Evolutionary conservation across 2,797 vertebrate species (phyloP).

Genomic region (Xiphophorus birchmanni): DNA sequence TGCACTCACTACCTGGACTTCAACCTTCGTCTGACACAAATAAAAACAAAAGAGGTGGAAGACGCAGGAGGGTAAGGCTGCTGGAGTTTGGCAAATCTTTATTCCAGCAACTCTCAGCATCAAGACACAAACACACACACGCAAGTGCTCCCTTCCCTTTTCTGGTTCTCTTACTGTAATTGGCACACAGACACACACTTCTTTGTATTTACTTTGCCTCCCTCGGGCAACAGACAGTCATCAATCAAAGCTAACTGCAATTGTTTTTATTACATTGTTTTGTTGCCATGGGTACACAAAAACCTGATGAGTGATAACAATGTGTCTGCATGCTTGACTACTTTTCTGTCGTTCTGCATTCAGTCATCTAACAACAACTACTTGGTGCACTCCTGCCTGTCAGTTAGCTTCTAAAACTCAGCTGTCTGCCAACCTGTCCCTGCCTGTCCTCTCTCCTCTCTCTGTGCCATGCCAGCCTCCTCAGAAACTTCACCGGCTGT

Average conservation of each 20-base stretch:
- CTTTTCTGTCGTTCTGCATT: slow-evolving; percentile 20
- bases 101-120: slow-evolving; percentile 19
- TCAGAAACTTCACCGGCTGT: slow-evolving; percentile 27
- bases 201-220: slow-evolving; percentile 17
- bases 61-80: slow-evolving; percentile 50
- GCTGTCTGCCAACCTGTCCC: slow-evolving; percentile 51
- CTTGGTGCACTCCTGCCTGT: slow-evolving; percentile 33
- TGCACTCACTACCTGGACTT: slow-evolving; percentile 23
- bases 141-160: slow-evolving; percentile 21
- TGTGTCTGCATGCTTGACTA: slow-evolving; percentile 39
- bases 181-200: slow-evolving; percentile 13
- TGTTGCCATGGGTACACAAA: slow-evolving; percentile 60
- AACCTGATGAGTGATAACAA: slow-evolving; percentile 35
- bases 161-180: slow-evolving; percentile 24
- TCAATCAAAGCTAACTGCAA: slow-evolving; percentile 25
- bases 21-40: slow-evolving; percentile 33
- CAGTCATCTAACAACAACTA: slow-evolving; percentile 26
- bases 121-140: slow-evolving; percentile 13
- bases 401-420: slow-evolving; percentile 30
- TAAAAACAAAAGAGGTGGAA: slow-evolving; percentile 39
- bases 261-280: slow-evolving; percentile 25
- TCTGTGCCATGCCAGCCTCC: slow-evolving; percentile 31
- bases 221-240: slow-evolving; percentile 35
- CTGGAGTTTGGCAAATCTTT: slow-evolving; percentile 47
- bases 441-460: slow-evolving; percentile 37